phyloP scores from a whole-genome alignment of 2,797 vertebrate genomes.

The Arremon aurantiirostris region DNA sequence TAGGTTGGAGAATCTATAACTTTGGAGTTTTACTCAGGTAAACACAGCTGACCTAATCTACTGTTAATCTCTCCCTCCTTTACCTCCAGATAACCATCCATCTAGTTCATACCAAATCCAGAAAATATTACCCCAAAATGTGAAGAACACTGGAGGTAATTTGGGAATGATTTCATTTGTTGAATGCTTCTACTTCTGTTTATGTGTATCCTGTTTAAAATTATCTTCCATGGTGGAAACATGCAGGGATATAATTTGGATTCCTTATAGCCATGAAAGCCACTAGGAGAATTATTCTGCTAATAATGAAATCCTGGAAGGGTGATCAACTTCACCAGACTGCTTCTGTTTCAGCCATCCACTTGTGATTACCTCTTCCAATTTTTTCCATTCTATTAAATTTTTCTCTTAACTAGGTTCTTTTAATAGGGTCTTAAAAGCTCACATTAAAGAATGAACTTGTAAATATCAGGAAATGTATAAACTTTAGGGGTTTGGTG shows the following conservation, averaged over 20 bases:
- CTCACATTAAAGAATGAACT: not conserved
- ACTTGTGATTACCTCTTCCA: not conserved
- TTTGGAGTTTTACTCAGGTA: not conserved
- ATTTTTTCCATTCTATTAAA: not conserved
- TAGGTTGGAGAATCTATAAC: not conserved
- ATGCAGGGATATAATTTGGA: not conserved
- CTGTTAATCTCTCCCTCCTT: rapidly evolving
- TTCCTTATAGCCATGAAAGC: not conserved
- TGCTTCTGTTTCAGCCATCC: not conserved
- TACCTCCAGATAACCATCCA: too few relatives aligned
- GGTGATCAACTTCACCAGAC: not conserved
- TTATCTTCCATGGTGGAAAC: not conserved
- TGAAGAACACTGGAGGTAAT: not conserved
- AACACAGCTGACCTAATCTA: not conserved
- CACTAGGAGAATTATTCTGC: not conserved
- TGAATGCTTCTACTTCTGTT: not conserved
- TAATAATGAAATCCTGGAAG: not conserved
- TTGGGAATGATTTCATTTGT: not conserved
- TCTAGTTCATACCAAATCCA: not conserved
- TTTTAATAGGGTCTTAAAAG: not conserved
- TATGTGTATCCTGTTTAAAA: not conserved
- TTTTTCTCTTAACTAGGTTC: not conserved
- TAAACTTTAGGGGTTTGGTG: not conserved
- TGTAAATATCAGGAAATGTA: not conserved
- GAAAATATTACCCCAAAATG: not conserved